A percentile compares a stretch with the other conserved stretches of the same genome.
These are phyloP conservation scores for Cantharis rufa DNA, from an alignment of 2,888 invertebrate species.

Conservation along the genomic window DNA sequence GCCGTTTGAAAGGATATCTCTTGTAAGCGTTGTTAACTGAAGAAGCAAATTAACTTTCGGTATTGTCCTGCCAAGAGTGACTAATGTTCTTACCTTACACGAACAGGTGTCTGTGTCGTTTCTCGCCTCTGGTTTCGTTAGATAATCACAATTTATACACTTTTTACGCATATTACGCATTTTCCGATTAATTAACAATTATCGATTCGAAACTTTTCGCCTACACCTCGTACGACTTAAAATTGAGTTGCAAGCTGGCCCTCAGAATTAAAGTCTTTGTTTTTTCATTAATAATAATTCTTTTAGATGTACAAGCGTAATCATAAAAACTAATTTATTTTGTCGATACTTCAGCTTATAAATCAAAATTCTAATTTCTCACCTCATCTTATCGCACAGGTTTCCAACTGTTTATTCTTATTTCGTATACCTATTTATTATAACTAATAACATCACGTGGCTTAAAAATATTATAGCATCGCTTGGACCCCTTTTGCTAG, in stretches of 20 bases:
- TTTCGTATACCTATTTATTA: constrained; percentile 28
- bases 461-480: constrained; percentile 4
- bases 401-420: constrained; percentile 35
- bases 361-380: constrained; percentile 37
- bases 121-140: constrained; percentile 38
- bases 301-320: constrained; percentile 18
- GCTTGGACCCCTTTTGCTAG: background rate
- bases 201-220: background rate
- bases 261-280: constrained; percentile 6
- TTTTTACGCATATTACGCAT: background rate
- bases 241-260: background rate
- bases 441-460: constrained; percentile 15
- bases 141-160: constrained; percentile 12
- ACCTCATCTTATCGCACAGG: constrained; percentile 29
- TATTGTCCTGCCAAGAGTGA: constrained; percentile 51
- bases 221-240: background rate
- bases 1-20: constrained; percentile 36
- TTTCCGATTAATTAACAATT: background rate
- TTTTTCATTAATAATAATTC: constrained; percentile 27
- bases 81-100: constrained; percentile 45
- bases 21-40: constrained; percentile 44
- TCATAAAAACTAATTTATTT: constrained; percentile 30
- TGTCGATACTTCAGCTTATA: constrained; percentile 26
- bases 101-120: constrained; percentile 46
- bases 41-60: constrained; percentile 53